A percentile compares a stretch with the other conserved stretches of the same genome.
phyloP scores from a whole-genome alignment of 2,888 invertebrate genomes.

The Cyrtodaria siliqua region DNA sequence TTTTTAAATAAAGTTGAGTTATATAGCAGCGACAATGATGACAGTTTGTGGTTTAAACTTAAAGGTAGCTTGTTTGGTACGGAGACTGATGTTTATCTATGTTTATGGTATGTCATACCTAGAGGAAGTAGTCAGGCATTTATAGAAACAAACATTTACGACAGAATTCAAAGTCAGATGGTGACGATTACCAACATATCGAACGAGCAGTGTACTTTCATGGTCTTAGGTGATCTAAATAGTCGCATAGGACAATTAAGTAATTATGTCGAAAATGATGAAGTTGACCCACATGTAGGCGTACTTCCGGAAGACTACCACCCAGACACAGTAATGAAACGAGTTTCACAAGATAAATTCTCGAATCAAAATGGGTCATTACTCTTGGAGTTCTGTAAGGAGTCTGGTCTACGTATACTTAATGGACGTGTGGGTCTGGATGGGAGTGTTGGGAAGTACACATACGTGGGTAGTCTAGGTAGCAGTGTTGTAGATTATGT shows the following conservation, averaged over 20 bases:
- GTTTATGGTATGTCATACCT: slow-evolving; percentile 13
- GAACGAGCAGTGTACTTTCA: not conserved
- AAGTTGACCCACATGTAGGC: not conserved
- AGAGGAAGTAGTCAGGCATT: not conserved
- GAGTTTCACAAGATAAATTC: not conserved
- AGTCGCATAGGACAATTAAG: slow-evolving; percentile 1
- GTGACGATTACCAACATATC: not conserved
- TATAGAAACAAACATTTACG: slow-evolving; percentile 2
- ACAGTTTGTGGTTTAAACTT: slow-evolving; percentile 2
- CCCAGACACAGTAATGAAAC: no score
- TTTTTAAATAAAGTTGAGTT: no score
- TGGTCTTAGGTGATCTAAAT: slow-evolving; percentile 14
- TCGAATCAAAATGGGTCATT: not conserved
- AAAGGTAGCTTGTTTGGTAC: not conserved
- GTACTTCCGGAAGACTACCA: slow-evolving; percentile 16
- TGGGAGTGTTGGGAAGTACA: not conserved
- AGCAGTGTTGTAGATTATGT: not conserved
- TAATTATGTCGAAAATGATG: slow-evolving; percentile 12
- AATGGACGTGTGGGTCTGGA: slow-evolving; percentile 10
- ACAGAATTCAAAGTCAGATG: not conserved
- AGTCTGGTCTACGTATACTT: not conserved
- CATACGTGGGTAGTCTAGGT: not conserved
- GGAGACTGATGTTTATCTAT: not conserved
- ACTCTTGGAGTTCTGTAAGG: slow-evolving; percentile 11
- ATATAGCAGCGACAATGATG: no score